Evolutionary conservation across 2,888 invertebrate species (phyloP).

Genomic region (Troides aeacus): DNA sequence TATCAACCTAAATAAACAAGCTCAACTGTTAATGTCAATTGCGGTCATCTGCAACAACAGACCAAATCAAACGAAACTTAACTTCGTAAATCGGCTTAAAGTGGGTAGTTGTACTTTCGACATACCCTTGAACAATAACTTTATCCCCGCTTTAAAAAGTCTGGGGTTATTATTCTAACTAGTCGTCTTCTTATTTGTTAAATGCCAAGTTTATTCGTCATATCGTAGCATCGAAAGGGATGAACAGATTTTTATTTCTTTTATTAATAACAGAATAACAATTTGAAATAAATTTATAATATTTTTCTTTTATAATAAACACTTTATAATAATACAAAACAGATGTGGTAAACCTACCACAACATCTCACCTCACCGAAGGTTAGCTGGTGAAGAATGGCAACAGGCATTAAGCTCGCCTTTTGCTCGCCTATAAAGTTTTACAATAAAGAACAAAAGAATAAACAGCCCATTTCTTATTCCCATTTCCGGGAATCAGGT

Average conservation of each 20-base stretch:
- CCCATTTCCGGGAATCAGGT: too few species aligned
- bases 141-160: background rate
- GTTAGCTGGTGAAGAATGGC: too few species aligned
- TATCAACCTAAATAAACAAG: background rate
- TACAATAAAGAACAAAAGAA: too few species aligned
- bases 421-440: too few species aligned
- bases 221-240: background rate
- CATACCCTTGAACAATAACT: background rate
- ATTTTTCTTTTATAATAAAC: too few species aligned
- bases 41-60: background rate
- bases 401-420: too few species aligned
- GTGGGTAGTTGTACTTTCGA: background rate
- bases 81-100: background rate
- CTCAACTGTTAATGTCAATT: background rate
- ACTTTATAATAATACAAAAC: too few species aligned
- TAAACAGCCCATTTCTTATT: too few species aligned
- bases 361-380: too few species aligned
- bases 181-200: background rate
- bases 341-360: too few species aligned
- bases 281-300: too few species aligned
- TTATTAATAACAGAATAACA: background rate
- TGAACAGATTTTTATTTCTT: background rate
- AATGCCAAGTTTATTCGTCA: background rate
- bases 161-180: too few species aligned
- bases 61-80: background rate